These are phyloP conservation scores for Eucera pruinosa DNA, from an alignment of 2,888 invertebrate species.

Conservation along the genomic window DNA sequence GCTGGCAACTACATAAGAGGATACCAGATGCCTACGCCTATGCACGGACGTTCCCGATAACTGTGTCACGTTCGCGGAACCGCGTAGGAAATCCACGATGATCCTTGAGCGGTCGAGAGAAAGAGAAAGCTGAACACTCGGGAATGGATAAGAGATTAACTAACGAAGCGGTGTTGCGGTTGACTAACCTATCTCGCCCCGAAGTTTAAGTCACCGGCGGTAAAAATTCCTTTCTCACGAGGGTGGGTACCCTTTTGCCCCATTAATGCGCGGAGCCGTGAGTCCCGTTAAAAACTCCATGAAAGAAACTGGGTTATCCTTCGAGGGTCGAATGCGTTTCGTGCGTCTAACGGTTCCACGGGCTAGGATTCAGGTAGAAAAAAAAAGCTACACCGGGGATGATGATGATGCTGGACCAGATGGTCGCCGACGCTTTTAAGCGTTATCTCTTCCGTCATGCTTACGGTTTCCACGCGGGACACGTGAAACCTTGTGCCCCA, in stretches of 20 bases:
- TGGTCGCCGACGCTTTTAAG: conserved; percentile 45
- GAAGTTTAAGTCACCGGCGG: not conserved
- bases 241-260: conserved; percentile 65
- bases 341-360: conserved; percentile 66
- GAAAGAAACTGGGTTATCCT: conserved; percentile 71
- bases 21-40: not conserved
- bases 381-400: conserved; percentile 10
- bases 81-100: not conserved
- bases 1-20: no score
- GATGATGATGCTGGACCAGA: conserved; percentile 45
- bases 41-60: not conserved
- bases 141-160: not conserved
- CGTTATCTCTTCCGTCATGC: conserved; percentile 36
- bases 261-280: conserved; percentile 58
- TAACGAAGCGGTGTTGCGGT: not conserved
- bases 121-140: conserved; percentile 26
- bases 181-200: not conserved
- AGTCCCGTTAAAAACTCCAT: conserved; percentile 64
- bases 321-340: conserved; percentile 46
- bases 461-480: not conserved
- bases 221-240: conserved; percentile 64
- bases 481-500: not conserved
- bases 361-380: conserved; percentile 59
- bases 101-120: conserved; percentile 13
- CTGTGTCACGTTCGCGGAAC: conserved; percentile 16